phyloP scores from a whole-genome alignment of 2,888 invertebrate species.

The Nycteola revayana region DNA sequence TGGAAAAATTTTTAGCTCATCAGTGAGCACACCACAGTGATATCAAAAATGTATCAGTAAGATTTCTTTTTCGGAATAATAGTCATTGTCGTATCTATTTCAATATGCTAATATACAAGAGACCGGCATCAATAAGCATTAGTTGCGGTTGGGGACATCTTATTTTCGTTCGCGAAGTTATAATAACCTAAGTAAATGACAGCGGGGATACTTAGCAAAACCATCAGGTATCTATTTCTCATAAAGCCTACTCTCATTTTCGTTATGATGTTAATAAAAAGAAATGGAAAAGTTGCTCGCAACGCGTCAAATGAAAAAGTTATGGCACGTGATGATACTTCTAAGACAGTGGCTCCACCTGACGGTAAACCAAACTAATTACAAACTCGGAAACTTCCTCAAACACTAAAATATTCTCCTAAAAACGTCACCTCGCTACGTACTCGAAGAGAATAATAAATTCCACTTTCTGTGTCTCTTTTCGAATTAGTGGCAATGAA shows the following conservation, averaged over 20 bases:
- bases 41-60: no score
- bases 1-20: no score
- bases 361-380: slow-evolving; percentile 74
- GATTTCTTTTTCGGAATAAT: no score
- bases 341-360: slow-evolving; percentile 67
- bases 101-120: slow-evolving; percentile 22
- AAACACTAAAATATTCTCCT: slow-evolving; percentile 79
- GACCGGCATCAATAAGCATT: slow-evolving; percentile 25
- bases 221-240: slow-evolving; percentile 70
- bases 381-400: slow-evolving; percentile 74
- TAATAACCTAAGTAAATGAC: slow-evolving; percentile 35
- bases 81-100: no score
- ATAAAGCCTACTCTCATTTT: slow-evolving; percentile 76
- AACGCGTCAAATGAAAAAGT: slow-evolving; percentile 81
- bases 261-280: slow-evolving; percentile 80
- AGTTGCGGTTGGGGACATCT: slow-evolving; percentile 22
- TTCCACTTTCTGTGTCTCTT: slow-evolving; percentile 43
- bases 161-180: slow-evolving; percentile 29
- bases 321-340: slow-evolving; percentile 79
- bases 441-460: slow-evolving; percentile 66
- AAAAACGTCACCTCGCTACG: slow-evolving; percentile 72
- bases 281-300: slow-evolving; percentile 76
- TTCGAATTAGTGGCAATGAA: slow-evolving; percentile 31
- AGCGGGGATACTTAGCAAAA: slow-evolving; percentile 51
- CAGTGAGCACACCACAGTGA: no score